phyloP scores from a whole-genome alignment of 2,888 invertebrate species.

The Agrotis segetum region DNA sequence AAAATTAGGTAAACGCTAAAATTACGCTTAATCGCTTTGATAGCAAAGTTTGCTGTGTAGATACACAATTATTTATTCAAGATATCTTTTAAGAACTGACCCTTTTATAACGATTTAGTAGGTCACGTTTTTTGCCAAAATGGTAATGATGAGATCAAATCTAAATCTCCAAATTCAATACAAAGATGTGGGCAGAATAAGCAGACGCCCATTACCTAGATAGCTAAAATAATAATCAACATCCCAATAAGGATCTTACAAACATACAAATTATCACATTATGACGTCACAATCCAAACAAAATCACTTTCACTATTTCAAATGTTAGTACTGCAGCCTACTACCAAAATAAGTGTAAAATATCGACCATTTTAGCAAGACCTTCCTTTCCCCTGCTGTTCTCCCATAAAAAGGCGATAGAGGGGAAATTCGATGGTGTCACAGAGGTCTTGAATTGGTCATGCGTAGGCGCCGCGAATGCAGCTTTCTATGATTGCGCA shows the following conservation, averaged over 20 bases:
- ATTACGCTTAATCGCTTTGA: too few relatives aligned
- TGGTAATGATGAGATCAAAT: background rate
- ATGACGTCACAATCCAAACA: constrained; percentile 35
- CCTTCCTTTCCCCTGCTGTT: constrained; percentile 10
- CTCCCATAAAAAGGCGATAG: constrained; percentile 8
- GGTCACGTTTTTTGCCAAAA: too few relatives aligned
- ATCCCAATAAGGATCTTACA: constrained; percentile 18
- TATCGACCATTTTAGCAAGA: constrained; percentile 44
- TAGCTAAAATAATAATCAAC: constrained; percentile 19
- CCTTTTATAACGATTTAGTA: too few relatives aligned
- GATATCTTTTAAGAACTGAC: too few relatives aligned
- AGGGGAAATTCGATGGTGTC: constrained; percentile 40
- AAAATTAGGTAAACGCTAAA: too few relatives aligned
- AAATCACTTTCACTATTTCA: constrained; percentile 64
- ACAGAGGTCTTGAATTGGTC: constrained; percentile 44
- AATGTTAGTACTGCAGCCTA: constrained; percentile 45
- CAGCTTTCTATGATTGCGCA: constrained; percentile 71
- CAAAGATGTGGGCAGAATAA: constrained; percentile 10
- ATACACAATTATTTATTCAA: too few relatives aligned
- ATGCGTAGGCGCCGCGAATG: constrained; percentile 65
- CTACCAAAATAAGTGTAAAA: constrained; percentile 41
- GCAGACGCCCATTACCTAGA: constrained; percentile 7
- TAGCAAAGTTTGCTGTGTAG: too few relatives aligned
- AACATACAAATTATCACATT: constrained; percentile 52
- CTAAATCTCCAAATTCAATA: constrained; percentile 4